Percentiles rank a stretch among this genome's conserved stretches.
phyloP scores from a whole-genome alignment of 1,140 invertebrate genomes.

The Oreohelix idahoensis region DNA sequence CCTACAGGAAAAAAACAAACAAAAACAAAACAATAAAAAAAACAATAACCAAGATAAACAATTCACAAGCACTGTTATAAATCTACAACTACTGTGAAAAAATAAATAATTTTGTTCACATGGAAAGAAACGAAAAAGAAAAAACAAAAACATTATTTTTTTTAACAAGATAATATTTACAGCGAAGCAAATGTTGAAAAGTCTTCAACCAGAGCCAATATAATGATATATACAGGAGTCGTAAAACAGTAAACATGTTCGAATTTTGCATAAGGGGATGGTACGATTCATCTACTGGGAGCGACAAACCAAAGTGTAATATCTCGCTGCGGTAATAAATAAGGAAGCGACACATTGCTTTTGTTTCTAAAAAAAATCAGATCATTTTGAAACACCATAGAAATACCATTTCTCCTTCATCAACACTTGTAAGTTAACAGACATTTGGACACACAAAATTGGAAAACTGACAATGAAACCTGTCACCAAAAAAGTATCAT shows the following conservation, averaged over 20 bases:
- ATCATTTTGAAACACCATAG: too few species aligned
- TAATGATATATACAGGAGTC: background rate
- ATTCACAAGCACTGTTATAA: background rate
- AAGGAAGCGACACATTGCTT: too few species aligned
- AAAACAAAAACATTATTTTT: background rate
- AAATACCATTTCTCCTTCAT: too few species aligned
- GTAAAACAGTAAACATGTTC: background rate
- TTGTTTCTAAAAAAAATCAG: too few species aligned
- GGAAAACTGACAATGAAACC: too few species aligned
- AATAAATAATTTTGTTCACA: conserved; percentile 10
- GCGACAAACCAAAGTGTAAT: too few species aligned
- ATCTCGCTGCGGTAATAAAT: too few species aligned
- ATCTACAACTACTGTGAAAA: background rate
- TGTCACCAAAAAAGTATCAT: too few species aligned
- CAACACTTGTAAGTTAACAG: too few species aligned
- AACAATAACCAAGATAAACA: background rate
- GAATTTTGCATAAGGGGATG: background rate
- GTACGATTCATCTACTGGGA: too few species aligned
- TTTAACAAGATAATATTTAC: background rate
- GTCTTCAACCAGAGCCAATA: background rate
- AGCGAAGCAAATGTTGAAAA: background rate
- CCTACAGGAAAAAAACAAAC: background rate
- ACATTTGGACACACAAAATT: too few species aligned
- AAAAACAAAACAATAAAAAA: background rate
- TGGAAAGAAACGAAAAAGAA: background rate